These are phyloP conservation scores for Arrhopalites spinosus DNA, from an alignment of 2,888 invertebrate genomes.

Conservation along the genomic window DNA sequence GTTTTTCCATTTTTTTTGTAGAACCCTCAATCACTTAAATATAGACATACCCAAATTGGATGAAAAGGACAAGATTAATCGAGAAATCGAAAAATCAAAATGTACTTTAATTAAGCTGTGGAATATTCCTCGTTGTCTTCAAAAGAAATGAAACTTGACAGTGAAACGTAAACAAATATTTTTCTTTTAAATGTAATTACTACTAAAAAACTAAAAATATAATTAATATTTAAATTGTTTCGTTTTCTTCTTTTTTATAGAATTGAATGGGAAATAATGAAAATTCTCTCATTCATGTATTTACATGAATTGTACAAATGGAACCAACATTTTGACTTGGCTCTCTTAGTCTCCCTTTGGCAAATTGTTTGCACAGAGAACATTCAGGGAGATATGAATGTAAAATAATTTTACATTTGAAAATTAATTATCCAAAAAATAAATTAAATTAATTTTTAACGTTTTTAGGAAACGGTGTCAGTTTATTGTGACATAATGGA, in stretches of 20 bases:
- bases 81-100: background rate
- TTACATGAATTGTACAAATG: background rate
- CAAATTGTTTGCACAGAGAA: background rate
- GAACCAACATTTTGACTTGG: background rate
- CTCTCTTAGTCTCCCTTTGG: background rate
- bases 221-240: background rate
- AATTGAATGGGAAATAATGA: background rate
- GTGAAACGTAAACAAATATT: background rate
- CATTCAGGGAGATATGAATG: background rate
- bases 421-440: background rate
- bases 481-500: background rate
- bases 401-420: background rate
- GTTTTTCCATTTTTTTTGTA: too few relatives aligned
- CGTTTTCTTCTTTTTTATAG: background rate
- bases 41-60: background rate
- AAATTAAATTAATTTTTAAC: background rate
- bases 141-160: background rate
- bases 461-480: background rate
- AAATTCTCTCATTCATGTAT: background rate
- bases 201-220: background rate
- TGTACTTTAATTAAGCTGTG: background rate
- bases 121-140: background rate
- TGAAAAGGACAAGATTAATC: background rate
- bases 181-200: background rate
- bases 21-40: background rate